These are phyloP conservation scores for Tinea semifulvella DNA, from an alignment of 2,888 invertebrate species.

Conservation along the genomic window DNA sequence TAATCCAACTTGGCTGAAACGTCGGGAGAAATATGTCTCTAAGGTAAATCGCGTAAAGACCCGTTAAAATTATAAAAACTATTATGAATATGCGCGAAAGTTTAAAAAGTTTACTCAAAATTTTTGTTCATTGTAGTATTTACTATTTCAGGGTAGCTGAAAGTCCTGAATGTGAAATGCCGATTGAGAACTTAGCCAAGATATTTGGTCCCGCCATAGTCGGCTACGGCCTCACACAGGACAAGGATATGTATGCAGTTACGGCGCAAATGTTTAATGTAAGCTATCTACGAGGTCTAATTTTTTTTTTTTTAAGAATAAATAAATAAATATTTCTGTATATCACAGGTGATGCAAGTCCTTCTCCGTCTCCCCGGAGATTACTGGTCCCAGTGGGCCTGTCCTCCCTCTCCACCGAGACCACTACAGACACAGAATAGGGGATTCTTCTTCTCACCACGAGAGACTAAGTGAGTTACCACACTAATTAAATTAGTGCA, in stretches of 20 bases:
- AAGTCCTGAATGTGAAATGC: conserved; percentile 90
- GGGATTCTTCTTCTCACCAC: conserved; percentile 60
- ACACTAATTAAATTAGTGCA: conserved; percentile 17
- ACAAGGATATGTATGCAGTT: conserved; percentile 78
- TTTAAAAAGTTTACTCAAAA: no score
- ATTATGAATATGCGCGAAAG: no score
- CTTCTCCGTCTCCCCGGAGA: conserved; percentile 75
- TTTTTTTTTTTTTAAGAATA: no score
- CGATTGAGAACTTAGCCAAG: conserved; percentile 84
- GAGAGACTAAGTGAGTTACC: conserved; percentile 39
- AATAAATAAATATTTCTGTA: no score
- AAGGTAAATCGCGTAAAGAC: no score
- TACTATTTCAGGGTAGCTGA: conserved; percentile 79
- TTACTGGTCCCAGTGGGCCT: conserved; percentile 80
- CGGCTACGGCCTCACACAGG: conserved; percentile 83
- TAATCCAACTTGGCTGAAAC: no score
- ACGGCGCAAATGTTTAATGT: conserved; percentile 80
- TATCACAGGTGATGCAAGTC: conserved; percentile 71
- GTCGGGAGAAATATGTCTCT: no score
- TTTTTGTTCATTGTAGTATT: no score
- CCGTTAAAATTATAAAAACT: no score
- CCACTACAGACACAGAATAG: conserved; percentile 28
- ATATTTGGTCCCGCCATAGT: conserved; percentile 95
- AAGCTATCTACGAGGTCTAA: conserved; percentile 29
- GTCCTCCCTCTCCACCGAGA: conserved; percentile 33